phyloP scores from a whole-genome alignment of 2,888 invertebrate genomes.

The Pyrrhosoma nymphula region DNA sequence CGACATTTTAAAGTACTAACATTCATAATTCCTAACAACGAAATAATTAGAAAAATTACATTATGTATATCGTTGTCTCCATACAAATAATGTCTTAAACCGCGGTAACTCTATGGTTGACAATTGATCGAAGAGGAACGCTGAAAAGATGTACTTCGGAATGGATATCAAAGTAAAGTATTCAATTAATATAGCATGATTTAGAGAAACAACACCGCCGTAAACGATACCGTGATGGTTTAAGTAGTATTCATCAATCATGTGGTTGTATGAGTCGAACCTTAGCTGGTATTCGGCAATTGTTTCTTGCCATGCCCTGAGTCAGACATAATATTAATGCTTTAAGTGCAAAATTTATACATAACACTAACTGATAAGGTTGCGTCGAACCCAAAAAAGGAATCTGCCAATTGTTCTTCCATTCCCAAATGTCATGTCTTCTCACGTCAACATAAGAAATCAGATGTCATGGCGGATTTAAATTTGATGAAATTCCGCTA shows the following conservation, averaged over 20 bases:
- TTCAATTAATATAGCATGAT: background rate
- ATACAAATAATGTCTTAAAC: background rate
- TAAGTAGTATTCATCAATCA: slow-evolving; percentile 75
- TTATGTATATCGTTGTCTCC: background rate
- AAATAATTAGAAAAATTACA: background rate
- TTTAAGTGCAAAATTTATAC: background rate
- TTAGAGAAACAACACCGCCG: background rate
- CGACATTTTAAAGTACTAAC: background rate
- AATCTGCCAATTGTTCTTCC: slow-evolving; percentile 86
- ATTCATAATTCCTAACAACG: background rate
- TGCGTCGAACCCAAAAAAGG: slow-evolving; percentile 92
- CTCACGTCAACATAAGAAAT: slow-evolving; percentile 77
- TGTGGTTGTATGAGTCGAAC: slow-evolving; percentile 66
- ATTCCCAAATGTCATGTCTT: slow-evolving; percentile 85
- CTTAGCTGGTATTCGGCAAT: background rate
- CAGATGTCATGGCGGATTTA: slow-evolving; percentile 70
- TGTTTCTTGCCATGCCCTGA: slow-evolving; percentile 2
- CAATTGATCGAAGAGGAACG: background rate
- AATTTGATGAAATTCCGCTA: slow-evolving; percentile 55
- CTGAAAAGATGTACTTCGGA: background rate
- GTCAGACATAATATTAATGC: background rate
- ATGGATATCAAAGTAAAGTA: background rate
- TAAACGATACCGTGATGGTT: slow-evolving; percentile 68
- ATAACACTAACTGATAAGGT: slow-evolving; percentile 85
- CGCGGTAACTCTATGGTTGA: background rate